These are phyloP conservation scores for Lycodopsis pacificus DNA, from an alignment of 2,797 vertebrate genomes.

Conservation along the genomic window DNA sequence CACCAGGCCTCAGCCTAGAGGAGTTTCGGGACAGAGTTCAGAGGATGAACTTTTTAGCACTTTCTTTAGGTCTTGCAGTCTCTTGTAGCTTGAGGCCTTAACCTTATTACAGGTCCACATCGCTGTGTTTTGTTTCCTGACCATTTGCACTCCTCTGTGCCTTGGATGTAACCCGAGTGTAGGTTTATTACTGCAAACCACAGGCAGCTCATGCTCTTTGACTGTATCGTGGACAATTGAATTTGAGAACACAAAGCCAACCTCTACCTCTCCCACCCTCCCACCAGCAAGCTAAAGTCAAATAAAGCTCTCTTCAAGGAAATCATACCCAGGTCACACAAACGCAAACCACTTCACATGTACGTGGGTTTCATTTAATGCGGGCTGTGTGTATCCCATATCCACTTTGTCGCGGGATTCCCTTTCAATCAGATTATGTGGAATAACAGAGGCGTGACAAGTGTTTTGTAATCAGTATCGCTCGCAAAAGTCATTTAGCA, in stretches of 20 bases:
- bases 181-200: conserved; percentile 70
- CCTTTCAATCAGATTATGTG: conserved; percentile 72
- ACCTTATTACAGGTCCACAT: conserved; percentile 28
- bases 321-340: conserved; percentile 66
- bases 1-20: conserved; percentile 5
- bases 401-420: conserved; percentile 68
- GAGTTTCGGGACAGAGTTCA: conserved; percentile 18
- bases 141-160: conserved; percentile 51
- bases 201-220: conserved; percentile 61
- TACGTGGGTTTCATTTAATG: conserved; percentile 40
- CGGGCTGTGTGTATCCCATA: conserved; percentile 35
- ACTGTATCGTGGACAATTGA: conserved; percentile 69
- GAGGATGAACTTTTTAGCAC: conserved; percentile 29
- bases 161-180: conserved; percentile 63
- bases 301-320: conserved; percentile 65
- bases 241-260: conserved; percentile 74
- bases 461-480: conserved; percentile 72
- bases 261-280: conserved; percentile 60
- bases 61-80: conserved; percentile 12
- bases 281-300: conserved; percentile 58
- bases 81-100: conserved; percentile 26
- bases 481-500: conserved; percentile 46
- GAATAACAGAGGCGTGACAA: conserved; percentile 72
- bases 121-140: conserved; percentile 37
- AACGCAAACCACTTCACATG: conserved; percentile 54